Percentiles rank a stretch among this genome's conserved stretches.
phyloP scores from a whole-genome alignment of 2,113 vertebrate genomes.

The Platysteira castanea region DNA sequence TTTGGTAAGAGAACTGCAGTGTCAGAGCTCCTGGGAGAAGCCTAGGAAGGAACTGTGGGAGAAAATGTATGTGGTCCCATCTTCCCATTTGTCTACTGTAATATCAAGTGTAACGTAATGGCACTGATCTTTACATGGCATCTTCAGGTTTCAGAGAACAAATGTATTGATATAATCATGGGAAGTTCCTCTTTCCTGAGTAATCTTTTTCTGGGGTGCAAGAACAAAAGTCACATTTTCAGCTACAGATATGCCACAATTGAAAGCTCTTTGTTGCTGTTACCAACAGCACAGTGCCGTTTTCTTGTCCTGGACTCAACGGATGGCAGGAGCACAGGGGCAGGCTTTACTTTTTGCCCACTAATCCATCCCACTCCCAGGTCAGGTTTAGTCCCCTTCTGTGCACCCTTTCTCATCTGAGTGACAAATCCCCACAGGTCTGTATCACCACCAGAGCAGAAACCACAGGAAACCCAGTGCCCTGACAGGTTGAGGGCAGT shows the following conservation, averaged over 20 bases:
- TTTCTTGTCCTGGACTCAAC: neutral
- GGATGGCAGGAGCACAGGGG: neutral
- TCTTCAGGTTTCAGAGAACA: neutral
- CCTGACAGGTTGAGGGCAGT: neutral
- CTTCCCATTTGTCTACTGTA: neutral
- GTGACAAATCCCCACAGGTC: neutral
- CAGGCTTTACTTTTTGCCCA: neutral
- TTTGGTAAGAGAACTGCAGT: neutral
- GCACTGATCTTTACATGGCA: neutral
- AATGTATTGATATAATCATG: neutral
- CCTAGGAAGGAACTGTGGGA: neutral
- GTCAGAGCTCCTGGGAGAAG: conserved; percentile 8
- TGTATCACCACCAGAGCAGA: neutral
- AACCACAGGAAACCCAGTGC: neutral
- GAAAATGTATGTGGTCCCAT: neutral
- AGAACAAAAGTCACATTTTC: neutral
- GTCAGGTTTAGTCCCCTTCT: neutral
- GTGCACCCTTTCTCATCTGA: neutral
- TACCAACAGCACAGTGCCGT: neutral
- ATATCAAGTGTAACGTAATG: neutral
- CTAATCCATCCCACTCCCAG: neutral
- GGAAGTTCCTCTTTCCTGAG: neutral
- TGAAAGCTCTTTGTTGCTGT: neutral
- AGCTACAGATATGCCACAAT: neutral
- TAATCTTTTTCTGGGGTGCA: neutral